phyloP scores from a whole-genome alignment of 1,140 invertebrate species.

The Dufourea novaeangliae region DNA sequence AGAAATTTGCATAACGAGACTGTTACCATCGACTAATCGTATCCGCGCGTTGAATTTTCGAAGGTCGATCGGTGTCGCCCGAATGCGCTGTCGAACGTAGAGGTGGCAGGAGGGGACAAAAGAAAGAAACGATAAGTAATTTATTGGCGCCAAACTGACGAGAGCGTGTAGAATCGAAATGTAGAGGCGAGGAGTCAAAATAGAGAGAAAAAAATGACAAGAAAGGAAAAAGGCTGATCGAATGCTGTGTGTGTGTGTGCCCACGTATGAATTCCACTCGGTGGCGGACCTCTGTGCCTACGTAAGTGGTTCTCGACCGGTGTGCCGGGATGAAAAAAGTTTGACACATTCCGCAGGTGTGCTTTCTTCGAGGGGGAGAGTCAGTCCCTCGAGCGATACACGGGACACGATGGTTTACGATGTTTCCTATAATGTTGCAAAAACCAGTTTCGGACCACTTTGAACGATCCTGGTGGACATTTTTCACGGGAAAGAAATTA shows the following conservation, averaged over 20 bases:
- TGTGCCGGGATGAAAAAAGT: slow-evolving; percentile 7
- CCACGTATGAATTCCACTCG: slow-evolving; percentile 41
- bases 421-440: background rate
- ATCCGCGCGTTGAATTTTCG: background rate
- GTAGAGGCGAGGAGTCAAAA: background rate
- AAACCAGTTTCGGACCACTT: background rate
- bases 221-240: background rate
- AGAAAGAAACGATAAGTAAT: background rate
- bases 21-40: slow-evolving; percentile 24
- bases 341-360: slow-evolving; percentile 17
- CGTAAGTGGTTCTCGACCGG: slow-evolving; percentile 13
- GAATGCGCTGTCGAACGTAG: background rate
- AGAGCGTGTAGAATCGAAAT: slow-evolving; percentile 17
- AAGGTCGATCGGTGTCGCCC: background rate
- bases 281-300: slow-evolving; percentile 15
- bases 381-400: background rate
- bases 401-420: background rate
- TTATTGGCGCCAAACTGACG: background rate
- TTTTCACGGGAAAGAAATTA: no score
- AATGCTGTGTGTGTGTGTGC: slow-evolving; percentile 17
- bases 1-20: slow-evolving; percentile 13
- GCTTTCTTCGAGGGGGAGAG: background rate
- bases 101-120: background rate
- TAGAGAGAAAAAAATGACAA: background rate
- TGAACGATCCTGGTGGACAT: no score